Percentiles rank a stretch among this genome's conserved stretches.
These are phyloP conservation scores for Panonychus citri DNA, from an alignment of 1,140 invertebrate species.

Conservation along the genomic window DNA sequence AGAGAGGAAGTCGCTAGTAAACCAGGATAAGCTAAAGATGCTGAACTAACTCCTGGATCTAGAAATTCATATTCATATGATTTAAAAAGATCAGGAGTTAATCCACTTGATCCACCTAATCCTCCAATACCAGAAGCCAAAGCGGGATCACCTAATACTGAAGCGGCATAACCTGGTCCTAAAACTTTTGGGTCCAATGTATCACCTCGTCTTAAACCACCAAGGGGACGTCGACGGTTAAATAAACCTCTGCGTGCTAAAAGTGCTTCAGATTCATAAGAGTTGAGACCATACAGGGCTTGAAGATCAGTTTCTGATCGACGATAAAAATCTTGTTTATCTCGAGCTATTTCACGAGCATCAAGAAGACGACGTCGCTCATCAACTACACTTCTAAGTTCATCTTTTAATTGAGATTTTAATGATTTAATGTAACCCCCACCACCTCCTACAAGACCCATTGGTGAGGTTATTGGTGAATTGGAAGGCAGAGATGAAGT, in stretches of 20 bases:
- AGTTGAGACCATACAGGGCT: constrained; percentile 1
- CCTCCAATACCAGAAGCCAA: no score
- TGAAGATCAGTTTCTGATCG: constrained; percentile 13
- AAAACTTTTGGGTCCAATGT: background rate
- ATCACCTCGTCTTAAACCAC: background rate
- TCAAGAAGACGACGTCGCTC: constrained; percentile 24
- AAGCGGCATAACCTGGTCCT: background rate
- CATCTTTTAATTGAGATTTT: constrained; percentile 31
- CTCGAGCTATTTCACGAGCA: constrained; percentile 19
- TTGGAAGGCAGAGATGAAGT: background rate
- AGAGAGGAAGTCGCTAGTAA: background rate
- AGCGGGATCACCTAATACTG: constrained; percentile 21
- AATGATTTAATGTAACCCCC: constrained; percentile 25
- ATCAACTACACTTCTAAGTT: constrained; percentile 26
- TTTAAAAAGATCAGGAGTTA: constrained; percentile 20
- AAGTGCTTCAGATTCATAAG: background rate
- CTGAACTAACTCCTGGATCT: background rate
- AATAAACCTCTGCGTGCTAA: background rate
- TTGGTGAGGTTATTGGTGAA: background rate
- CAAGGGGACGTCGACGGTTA: background rate
- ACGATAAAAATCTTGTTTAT: constrained; percentile 14
- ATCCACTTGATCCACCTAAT: no score
- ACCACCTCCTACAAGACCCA: background rate
- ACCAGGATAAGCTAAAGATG: background rate
- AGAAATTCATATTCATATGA: constrained; percentile 27